A percentile compares a stretch with the other conserved stretches of the same genome.
These are phyloP conservation scores for rabbit (Oryctolagus cuniculus) DNA, from an alignment of 2,113 vertebrate species.

Conservation along the genomic window DNA sequence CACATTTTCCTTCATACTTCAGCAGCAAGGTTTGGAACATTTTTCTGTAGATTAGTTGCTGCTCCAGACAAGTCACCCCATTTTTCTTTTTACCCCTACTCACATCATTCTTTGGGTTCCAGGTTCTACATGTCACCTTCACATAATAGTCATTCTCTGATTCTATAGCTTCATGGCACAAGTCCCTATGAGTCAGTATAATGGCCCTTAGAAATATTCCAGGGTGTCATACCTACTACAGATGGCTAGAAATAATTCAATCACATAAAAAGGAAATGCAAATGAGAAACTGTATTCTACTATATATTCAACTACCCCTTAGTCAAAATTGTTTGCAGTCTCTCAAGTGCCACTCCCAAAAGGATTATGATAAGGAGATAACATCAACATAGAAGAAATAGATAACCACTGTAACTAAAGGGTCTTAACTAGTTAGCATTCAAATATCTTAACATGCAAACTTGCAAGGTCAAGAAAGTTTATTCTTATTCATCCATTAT, in stretches of 20 bases:
- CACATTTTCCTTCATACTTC: background rate
- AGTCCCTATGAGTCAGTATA: background rate
- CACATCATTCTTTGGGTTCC: background rate
- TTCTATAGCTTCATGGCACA: background rate
- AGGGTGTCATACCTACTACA: fast-evolving
- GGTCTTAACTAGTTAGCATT: background rate
- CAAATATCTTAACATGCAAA: background rate
- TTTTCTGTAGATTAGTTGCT: background rate
- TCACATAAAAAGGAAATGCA: background rate
- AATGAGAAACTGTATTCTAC: background rate
- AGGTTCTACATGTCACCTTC: background rate
- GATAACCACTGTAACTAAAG: background rate
- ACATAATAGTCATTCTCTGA: background rate
- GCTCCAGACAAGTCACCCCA: background rate
- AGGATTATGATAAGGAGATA: background rate
- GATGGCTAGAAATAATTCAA: background rate
- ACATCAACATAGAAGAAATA: background rate
- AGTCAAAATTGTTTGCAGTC: background rate
- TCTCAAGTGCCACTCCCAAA: background rate
- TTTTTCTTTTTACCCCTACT: background rate
- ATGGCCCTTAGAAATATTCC: background rate
- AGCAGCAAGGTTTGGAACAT: background rate
- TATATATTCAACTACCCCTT: background rate
- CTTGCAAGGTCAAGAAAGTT: background rate
- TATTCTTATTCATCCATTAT: background rate